phyloP scores from a whole-genome alignment of 2,888 invertebrate genomes.

The Stictocephala bisonia region DNA sequence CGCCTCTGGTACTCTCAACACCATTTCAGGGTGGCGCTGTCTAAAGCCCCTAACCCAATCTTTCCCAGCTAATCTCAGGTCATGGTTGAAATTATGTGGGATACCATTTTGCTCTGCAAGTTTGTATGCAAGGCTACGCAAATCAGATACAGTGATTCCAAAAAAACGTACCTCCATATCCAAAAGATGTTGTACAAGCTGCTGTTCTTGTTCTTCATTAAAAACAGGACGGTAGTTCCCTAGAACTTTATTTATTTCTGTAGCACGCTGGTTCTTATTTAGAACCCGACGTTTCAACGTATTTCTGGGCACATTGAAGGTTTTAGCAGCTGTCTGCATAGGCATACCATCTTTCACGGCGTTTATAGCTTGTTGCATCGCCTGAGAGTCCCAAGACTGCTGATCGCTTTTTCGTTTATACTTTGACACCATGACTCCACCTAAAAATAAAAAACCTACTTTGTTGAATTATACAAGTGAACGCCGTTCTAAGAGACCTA shows the following conservation, averaged over 20 bases:
- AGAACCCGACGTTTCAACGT: slow-evolving; percentile 24
- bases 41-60: slow-evolving; percentile 38
- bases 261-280: slow-evolving; percentile 27
- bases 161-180: slow-evolving; percentile 38
- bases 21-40: slow-evolving; percentile 36
- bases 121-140: slow-evolving; percentile 21
- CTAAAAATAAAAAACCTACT: slow-evolving; percentile 52
- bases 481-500: slow-evolving; percentile 12
- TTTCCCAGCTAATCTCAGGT: slow-evolving; percentile 22
- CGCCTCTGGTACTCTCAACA: slow-evolving; percentile 42
- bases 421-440: slow-evolving; percentile 40
- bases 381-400: slow-evolving; percentile 45
- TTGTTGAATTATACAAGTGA: slow-evolving; percentile 15
- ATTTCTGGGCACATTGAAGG: slow-evolving; percentile 10
- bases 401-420: slow-evolving; percentile 45
- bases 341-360: slow-evolving; percentile 35
- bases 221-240: slow-evolving; percentile 33
- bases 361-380: slow-evolving; percentile 44
- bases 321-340: slow-evolving; percentile 24
- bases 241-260: slow-evolving; percentile 13
- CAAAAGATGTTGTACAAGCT: slow-evolving; percentile 13
- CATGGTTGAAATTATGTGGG: slow-evolving; percentile 37
- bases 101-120: slow-evolving; percentile 31
- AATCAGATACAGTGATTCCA: slow-evolving; percentile 16
- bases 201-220: slow-evolving; percentile 27